A percentile compares a stretch with the other conserved stretches of the same genome.
Evolutionary conservation across 92 coral and sea anemone genomes (phyloP).

Genomic region (Heteractis magnifica): DNA sequence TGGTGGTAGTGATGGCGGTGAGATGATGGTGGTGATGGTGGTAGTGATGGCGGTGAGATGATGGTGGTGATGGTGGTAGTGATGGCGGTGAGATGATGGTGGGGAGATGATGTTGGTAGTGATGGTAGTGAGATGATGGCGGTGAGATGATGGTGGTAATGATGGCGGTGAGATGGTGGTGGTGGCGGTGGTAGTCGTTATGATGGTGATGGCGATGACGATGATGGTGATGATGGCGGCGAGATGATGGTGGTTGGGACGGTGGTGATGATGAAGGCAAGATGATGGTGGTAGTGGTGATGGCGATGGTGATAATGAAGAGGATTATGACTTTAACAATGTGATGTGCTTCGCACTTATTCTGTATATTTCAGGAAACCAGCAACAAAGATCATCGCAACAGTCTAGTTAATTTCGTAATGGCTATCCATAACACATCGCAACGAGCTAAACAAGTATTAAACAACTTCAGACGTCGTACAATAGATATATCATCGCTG

Average conservation of each 20-base stretch:
- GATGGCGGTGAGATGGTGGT: too few relatives aligned
- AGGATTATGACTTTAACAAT: neutral
- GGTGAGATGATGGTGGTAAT: too few relatives aligned
- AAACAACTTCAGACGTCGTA: slow-evolving; percentile 59
- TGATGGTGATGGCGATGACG: neutral
- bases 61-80: too few relatives aligned
- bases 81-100: too few relatives aligned
- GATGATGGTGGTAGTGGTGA: neutral
- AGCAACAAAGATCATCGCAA: slow-evolving; percentile 47
- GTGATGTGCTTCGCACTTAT: neutral
- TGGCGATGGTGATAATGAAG: neutral
- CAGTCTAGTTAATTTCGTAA: slow-evolving; percentile 74
- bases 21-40: too few relatives aligned
- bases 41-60: too few relatives aligned
- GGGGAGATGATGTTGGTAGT: too few relatives aligned
- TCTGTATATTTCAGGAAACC: slow-evolving; percentile 1
- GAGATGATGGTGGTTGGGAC: neutral
- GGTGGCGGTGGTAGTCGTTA: too few relatives aligned
- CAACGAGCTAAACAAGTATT: slow-evolving; percentile 86
- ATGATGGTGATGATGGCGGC: neutral
- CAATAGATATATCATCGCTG: slow-evolving; percentile 45
- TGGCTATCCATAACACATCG: slow-evolving; percentile 83
- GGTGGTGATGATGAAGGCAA: neutral
- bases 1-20: too few relatives aligned
- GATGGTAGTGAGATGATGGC: too few relatives aligned